Evolutionary conservation across 2,888 invertebrate genomes (phyloP).

Genomic region (Trachelus tabidus): DNA sequence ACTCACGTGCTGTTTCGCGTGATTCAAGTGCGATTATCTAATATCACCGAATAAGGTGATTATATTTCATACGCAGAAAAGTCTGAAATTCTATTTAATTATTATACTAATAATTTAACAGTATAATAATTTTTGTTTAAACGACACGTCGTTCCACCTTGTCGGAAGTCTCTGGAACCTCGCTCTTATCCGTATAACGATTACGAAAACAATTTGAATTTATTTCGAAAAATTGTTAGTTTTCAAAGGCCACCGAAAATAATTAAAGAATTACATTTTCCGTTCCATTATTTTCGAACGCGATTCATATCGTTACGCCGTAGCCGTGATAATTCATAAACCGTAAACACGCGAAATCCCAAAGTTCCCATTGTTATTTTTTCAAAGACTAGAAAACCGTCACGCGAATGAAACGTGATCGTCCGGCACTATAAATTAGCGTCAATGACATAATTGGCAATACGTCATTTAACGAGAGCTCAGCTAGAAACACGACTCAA

Average conservation of each 20-base stretch:
- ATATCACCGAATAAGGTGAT: no score
- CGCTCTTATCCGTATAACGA: no score
- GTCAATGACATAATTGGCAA: background rate
- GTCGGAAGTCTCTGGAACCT: no score
- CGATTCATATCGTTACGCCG: background rate
- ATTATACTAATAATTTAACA: no score
- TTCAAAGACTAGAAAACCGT: background rate
- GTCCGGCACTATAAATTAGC: background rate
- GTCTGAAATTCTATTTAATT: no score
- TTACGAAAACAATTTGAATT: no score
- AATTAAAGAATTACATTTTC: background rate
- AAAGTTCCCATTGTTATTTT: background rate
- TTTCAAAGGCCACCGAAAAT: background rate
- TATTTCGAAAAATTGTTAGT: no score
- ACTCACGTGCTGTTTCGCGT: background rate
- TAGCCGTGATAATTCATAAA: background rate
- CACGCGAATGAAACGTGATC: background rate
- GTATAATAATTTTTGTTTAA: no score
- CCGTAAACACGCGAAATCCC: background rate
- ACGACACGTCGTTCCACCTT: no score
- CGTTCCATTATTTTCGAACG: background rate
- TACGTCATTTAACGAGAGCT: background rate
- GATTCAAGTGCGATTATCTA: background rate
- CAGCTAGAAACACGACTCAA: background rate
- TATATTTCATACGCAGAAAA: no score